Percentiles rank a stretch among this genome's conserved stretches.
These are phyloP conservation scores for Ceratosolen fusciceps DNA, from an alignment of 1,140 invertebrate species.

Conservation along the genomic window DNA sequence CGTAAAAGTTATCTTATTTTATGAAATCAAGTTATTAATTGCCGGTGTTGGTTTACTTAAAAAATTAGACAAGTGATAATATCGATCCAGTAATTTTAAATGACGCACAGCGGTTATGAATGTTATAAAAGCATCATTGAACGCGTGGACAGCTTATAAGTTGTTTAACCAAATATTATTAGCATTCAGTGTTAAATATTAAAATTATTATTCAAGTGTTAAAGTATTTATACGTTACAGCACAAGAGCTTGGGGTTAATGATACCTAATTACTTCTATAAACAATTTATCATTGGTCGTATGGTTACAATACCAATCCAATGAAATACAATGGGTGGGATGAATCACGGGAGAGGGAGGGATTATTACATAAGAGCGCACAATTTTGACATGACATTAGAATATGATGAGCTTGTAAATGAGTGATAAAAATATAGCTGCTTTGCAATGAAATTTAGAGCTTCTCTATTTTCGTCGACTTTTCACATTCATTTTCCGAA, in stretches of 20 bases:
- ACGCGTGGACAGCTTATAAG: neutral
- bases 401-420: neutral
- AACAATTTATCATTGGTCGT: neutral
- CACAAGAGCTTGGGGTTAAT: neutral
- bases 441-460: constrained; percentile 10
- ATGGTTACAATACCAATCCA: neutral
- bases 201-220: neutral
- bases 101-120: too few relatives aligned
- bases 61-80: too few relatives aligned
- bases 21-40: too few relatives aligned
- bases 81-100: too few relatives aligned
- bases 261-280: neutral
- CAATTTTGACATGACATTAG: neutral
- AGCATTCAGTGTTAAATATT: neutral
- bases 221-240: neutral
- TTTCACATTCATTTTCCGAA: constrained; percentile 3
- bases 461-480: neutral
- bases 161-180: neutral
- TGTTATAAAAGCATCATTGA: neutral
- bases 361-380: neutral
- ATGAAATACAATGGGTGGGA: neutral
- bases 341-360: constrained; percentile 24
- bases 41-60: too few relatives aligned
- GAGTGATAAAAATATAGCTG: constrained; percentile 24
- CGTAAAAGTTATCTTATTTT: too few relatives aligned